Evolutionary conservation across 2,888 invertebrate species (phyloP).

Genomic region (Teinopalpus imperialis): DNA sequence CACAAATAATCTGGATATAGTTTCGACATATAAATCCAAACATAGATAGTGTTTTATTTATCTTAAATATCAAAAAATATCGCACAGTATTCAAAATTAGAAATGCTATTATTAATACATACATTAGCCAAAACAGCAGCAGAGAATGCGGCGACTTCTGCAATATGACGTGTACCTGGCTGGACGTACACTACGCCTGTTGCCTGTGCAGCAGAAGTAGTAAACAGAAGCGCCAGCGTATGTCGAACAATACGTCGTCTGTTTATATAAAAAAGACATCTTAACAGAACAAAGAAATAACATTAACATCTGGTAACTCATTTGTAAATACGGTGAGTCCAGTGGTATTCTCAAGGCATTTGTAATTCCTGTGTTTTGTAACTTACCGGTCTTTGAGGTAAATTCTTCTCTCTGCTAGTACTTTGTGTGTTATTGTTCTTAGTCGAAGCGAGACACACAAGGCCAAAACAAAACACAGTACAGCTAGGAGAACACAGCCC

Average conservation of each 20-base stretch:
- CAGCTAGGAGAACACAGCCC: constrained; percentile 85
- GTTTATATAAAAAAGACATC: constrained; percentile 24
- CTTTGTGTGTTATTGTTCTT: constrained; percentile 80
- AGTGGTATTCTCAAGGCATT: too few relatives aligned
- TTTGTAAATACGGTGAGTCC: too few relatives aligned
- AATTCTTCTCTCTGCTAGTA: constrained; percentile 80
- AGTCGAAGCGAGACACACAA: constrained; percentile 84
- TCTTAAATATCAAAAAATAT: too few relatives aligned
- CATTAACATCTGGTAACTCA: too few relatives aligned
- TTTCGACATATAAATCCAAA: too few relatives aligned
- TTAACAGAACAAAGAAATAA: too few relatives aligned
- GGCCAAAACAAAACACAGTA: constrained; percentile 86
- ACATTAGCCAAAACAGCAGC: constrained; percentile 63
- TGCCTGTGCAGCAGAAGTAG: constrained; percentile 60
- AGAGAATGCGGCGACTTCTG: constrained; percentile 56
- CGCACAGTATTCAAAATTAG: too few relatives aligned
- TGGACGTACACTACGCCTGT: constrained; percentile 69
- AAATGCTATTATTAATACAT: too few relatives aligned
- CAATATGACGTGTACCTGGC: constrained; percentile 50
- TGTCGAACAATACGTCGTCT: constrained; percentile 59
- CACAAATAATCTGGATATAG: too few relatives aligned
- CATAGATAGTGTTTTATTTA: too few relatives aligned
- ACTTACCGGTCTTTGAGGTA: constrained; percentile 80
- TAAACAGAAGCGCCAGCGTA: constrained; percentile 56
- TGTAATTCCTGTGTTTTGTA: too few relatives aligned